phyloP scores from a whole-genome alignment of 2,888 invertebrate species.

The Amitus sp. region DNA sequence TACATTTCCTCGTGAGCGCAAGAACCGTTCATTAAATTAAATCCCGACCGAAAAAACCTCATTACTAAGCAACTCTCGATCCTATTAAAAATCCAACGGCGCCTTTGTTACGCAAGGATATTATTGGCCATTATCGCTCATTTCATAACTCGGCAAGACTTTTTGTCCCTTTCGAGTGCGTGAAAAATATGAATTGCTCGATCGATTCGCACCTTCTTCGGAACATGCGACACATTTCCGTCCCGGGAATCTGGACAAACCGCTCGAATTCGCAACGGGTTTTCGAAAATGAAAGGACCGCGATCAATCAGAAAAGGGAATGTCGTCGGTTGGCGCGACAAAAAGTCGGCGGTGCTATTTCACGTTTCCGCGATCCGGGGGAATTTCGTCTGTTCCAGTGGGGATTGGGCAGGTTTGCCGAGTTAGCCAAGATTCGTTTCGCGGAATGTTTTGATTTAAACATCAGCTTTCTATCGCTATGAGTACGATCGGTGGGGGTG shows the following conservation, averaged over 20 bases:
- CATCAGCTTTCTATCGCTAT: constrained; percentile 51
- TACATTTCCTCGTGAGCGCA: no score
- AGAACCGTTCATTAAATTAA: no score
- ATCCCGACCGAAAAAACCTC: neutral
- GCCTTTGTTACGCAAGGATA: constrained; percentile 12
- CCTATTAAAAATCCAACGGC: neutral
- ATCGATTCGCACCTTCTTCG: no score
- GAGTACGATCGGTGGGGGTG: constrained; percentile 6
- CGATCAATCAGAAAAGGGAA: neutral
- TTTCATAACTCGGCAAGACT: no score
- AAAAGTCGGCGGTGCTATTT: neutral
- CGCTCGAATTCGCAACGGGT: neutral
- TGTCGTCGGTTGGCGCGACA: neutral
- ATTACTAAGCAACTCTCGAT: constrained; percentile 14
- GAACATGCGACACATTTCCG: no score
- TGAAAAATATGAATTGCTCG: no score
- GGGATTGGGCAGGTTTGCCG: constrained; percentile 1
- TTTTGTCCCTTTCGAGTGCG: no score
- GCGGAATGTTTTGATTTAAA: constrained; percentile 46
- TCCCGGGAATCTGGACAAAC: neutral
- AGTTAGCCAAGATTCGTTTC: constrained; percentile 28
- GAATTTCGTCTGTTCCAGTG: constrained; percentile 23
- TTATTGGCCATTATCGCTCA: neutral
- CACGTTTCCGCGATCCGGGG: constrained; percentile 22
- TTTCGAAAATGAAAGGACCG: neutral